phyloP scores from a whole-genome alignment of 1,140 invertebrate species.

The Dreissena rostriformis region DNA sequence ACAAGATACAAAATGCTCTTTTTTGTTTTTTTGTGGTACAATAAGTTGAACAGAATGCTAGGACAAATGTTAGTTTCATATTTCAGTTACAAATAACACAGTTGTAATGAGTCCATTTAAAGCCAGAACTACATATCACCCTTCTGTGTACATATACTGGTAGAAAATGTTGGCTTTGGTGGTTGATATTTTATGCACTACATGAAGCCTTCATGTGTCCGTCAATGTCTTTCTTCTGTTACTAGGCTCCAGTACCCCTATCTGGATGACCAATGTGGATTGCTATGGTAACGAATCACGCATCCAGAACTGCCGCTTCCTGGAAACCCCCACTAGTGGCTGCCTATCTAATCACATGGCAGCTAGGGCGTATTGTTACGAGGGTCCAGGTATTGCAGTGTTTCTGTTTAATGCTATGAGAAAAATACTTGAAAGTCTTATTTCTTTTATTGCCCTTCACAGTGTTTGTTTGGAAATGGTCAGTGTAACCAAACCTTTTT shows the following conservation, averaged over 20 bases:
- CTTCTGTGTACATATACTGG: background rate
- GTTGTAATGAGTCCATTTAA: too few relatives aligned
- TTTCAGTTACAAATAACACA: too few relatives aligned
- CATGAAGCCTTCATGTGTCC: too few relatives aligned
- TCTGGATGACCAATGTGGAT: constrained; percentile 60
- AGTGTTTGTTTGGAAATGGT: too few relatives aligned
- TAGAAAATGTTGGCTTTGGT: background rate
- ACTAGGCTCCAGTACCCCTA: constrained; percentile 48
- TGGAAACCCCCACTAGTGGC: constrained; percentile 34
- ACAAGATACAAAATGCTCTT: too few relatives aligned
- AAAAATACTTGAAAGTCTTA: too few relatives aligned
- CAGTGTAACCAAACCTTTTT: too few relatives aligned
- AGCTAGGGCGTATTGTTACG: constrained; percentile 72
- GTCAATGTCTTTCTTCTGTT: background rate
- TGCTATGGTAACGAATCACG: constrained; percentile 57
- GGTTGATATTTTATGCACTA: background rate
- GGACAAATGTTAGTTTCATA: background rate
- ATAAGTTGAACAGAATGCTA: background rate
- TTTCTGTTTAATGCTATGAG: too few relatives aligned
- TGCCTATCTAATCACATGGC: constrained; percentile 61
- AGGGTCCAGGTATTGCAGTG: constrained; percentile 50
- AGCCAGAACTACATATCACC: background rate
- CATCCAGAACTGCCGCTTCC: constrained; percentile 59
- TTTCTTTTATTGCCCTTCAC: too few relatives aligned
- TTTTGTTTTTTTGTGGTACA: too few relatives aligned